phyloP scores from a whole-genome alignment of 2,888 invertebrate species.

The Tromatobia lineatoria region DNA sequence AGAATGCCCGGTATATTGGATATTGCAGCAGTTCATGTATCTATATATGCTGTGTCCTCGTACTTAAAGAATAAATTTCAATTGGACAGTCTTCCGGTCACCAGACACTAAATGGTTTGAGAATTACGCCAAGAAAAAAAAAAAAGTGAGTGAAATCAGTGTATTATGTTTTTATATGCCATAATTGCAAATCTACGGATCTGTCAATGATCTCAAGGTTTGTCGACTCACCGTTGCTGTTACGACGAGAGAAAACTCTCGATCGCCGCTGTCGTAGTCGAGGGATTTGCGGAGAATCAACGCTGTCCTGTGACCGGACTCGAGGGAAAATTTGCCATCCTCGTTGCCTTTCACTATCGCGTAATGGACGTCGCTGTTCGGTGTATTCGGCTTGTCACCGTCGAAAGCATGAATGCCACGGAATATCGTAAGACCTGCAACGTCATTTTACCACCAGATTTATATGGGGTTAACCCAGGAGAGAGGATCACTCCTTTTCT shows the following conservation, averaged over 20 bases:
- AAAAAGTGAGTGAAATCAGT: not conserved
- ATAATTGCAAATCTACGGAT: not conserved
- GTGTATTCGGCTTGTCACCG: conserved; percentile 95
- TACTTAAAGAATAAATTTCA: not conserved
- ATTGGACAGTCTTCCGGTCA: conserved; percentile 10
- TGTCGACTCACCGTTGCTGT: conserved; percentile 90
- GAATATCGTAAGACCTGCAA: conserved; percentile 92
- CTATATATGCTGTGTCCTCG: not conserved
- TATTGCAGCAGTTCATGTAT: not conserved
- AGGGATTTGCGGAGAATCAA: conserved; percentile 91
- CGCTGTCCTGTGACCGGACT: conserved; percentile 92
- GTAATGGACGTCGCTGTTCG: conserved; percentile 94
- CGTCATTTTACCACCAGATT: conserved; percentile 36
- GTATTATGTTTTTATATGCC: too few species aligned
- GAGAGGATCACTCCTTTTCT: not conserved
- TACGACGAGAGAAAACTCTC: conserved; percentile 90
- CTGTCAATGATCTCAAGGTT: not conserved
- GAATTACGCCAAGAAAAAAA: not conserved
- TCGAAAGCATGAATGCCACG: conserved; percentile 93
- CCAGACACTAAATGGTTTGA: not conserved
- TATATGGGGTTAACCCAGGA: not conserved
- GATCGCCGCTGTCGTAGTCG: conserved; percentile 93
- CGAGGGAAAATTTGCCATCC: conserved; percentile 92
- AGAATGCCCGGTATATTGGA: conserved; percentile 6
- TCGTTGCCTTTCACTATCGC: conserved; percentile 91